Base-by-base conservation (phyloP, 1,140 invertebrate species). In the Achroia grisella region DNA sequence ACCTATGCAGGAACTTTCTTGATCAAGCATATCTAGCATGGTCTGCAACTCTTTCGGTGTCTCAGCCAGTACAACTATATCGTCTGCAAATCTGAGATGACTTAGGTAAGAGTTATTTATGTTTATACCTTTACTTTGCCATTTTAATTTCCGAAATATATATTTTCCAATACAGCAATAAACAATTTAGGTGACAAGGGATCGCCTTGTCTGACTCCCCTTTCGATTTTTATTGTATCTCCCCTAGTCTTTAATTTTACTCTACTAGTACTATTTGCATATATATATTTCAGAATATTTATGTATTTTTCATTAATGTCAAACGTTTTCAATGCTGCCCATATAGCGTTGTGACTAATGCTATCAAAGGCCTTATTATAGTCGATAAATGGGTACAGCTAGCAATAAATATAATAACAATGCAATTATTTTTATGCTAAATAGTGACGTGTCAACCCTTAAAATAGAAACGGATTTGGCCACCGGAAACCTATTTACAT, bases 131-230 rank as follows among this genome's bases (percentile, higher is more conserved):
- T 49, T 37, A 0, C 31, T 11, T 37, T 33, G 6, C 47, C 45
- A 54, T 11, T 52, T 10, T 29, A 54, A 8, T 4, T 30, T 32
- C 8, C 52, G 35, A 33, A 48, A 54, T 8, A 55, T 32, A 2
- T 4, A 23, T n/a, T n/a, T 13, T 53, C 51, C 1, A 53, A n/a
- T 5, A 49, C 36, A 14, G 49, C 49, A n/a, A 33, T 14, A 27
- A 44, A 56, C 13, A 56, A 13, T 39, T 48, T 61, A 30, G 47
- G 46, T 57, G 56, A 54, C 12, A 59, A 32, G 14, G 51, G 51
- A 33, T 58, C 48, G 4, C 48, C 41, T 36, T 50, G 44, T 2
- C 47, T 12, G 36, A 41, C 51, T 30, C 44, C 47, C 43, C 30
- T 59, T 23, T 50, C 10, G n/a, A n/a, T 39, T 8, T 27, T 23